Conservation (phyloP, 2,797 vertebrate species). For the Coendou prehensilis region DNA sequence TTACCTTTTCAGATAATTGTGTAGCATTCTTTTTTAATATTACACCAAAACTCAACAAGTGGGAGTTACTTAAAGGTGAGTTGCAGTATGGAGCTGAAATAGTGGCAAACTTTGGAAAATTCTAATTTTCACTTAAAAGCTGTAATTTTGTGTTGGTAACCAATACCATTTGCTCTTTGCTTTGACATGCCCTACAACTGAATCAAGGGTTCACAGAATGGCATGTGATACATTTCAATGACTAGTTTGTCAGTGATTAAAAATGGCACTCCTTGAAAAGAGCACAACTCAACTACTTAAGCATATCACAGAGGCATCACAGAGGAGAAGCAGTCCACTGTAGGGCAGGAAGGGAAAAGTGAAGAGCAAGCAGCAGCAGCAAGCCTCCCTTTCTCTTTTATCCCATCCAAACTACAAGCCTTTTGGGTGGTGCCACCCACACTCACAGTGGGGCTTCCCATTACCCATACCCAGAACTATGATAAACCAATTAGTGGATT, state of each 20-base stretch:
- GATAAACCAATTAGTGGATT: background rate
- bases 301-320: background rate
- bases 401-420: background rate
- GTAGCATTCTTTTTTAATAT: conserved; percentile 42
- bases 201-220: background rate
- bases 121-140: background rate
- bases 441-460: background rate
- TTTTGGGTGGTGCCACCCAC: background rate
- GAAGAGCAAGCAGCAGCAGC: background rate
- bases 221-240: background rate
- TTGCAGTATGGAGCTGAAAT: background rate
- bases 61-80: background rate
- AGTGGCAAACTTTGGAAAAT: conserved; percentile 20
- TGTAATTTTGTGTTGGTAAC: background rate
- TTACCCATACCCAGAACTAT: background rate
- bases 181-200: background rate
- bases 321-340: background rate
- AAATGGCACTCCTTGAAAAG: background rate
- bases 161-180: background rate
- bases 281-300: background rate
- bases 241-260: background rate
- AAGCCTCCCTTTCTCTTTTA: background rate
- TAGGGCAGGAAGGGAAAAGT: background rate
- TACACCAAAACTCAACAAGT: conserved; percentile 17
- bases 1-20: conserved; percentile 7